Evolutionary conservation across 2,797 vertebrate species (phyloP), one percentile per base, ranked within the genome.

Genomic region (Halcyon smyrnensis): DNA sequence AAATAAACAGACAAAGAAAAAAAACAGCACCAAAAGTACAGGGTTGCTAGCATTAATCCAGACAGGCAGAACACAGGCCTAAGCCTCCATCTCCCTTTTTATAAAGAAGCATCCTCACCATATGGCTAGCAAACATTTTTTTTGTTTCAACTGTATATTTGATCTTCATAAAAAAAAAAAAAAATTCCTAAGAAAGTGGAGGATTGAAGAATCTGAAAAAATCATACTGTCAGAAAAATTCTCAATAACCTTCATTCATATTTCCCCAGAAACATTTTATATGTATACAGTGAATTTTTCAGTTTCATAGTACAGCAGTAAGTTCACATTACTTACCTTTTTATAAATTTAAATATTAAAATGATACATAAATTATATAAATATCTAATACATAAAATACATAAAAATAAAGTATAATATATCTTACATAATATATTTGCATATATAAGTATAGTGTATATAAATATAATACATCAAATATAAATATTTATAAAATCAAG

Each of bases 401-500:
- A 51, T 28, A 36, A 54, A 86, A 43, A 37, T 67, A 46, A 77
- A 50, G 20, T 51, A 67, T 19, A 70, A 41, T 32, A 63, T 24
- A 60, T 17, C 28, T 71, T 75, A 60, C 21, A 74, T 37, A 12
- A 21, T 30, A 45, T 9, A 65, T 87, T 71, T 93, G 74, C 63
- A 73, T 74, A 41, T 36, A 86, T 60, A 91, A 87, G 73, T 46
- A 37, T 10, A 65, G 77, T 23, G 36, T 30, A 75, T 56, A 74
- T 79, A 89, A 84, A 93, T 68, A 83, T 10, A 78, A 27, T 48
- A 62, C 73, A 62, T 23, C 15, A 65, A 76, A 69, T 32, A 95
- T 90, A 94, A 96, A 96, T 92, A 95, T 94, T 94, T 95, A 93
- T 92, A 79, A 90, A 95, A 93, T 69, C 30, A 89, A 87, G 63